Evolutionary conservation across 2,113 vertebrate species (phyloP).

Genomic region (Mormyrus lacerda): DNA sequence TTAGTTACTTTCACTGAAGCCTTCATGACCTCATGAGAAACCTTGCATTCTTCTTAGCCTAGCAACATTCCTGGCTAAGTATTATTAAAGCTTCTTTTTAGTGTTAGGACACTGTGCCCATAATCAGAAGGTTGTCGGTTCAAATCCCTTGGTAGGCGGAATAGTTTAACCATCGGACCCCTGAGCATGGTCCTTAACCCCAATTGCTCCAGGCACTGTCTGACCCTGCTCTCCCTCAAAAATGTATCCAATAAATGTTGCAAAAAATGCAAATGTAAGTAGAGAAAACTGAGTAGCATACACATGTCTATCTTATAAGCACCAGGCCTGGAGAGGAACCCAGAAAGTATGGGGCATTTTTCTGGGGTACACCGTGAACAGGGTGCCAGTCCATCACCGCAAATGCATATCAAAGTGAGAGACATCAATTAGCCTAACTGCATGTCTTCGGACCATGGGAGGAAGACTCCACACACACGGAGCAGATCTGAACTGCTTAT

Average conservation of each 20-base stretch:
- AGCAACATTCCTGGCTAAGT: background rate
- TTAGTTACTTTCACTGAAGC: background rate
- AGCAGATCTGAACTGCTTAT: background rate
- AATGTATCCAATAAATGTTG: background rate
- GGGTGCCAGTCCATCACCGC: background rate
- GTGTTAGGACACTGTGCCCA: background rate
- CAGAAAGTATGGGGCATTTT: background rate
- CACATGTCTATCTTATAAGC: background rate
- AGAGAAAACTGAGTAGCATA: background rate
- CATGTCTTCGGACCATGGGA: background rate
- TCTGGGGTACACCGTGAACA: background rate
- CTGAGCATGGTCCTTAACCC: background rate
- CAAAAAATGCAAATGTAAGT: background rate
- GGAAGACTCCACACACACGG: background rate
- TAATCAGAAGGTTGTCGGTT: background rate
- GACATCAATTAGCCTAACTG: background rate
- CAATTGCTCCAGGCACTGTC: background rate
- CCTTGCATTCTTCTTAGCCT: background rate
- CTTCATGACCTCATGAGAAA: background rate
- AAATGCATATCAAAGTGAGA: background rate
- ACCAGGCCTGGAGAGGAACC: background rate
- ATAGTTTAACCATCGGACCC: background rate
- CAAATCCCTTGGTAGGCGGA: background rate
- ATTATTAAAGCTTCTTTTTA: background rate
- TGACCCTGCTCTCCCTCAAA: background rate